Base-by-base conservation (phyloP, 1,140 invertebrate species). In the Anoplolepis gracilipes region DNA sequence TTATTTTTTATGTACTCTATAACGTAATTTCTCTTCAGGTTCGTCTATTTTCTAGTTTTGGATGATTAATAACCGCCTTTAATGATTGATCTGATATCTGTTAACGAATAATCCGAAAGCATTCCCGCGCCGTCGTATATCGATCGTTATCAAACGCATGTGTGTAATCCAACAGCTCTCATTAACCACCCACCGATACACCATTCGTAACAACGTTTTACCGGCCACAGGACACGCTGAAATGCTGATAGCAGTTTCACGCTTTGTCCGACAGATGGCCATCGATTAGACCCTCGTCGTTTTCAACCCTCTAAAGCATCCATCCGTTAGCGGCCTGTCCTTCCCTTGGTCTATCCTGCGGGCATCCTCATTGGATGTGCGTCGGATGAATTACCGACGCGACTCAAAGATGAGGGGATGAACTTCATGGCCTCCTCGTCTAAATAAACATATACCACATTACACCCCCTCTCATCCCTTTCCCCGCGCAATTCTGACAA, bases 101-200 rank as follows among this genome's bases (percentile, higher is more conserved):
- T 62, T 61, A 85, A 85, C 72, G 57, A 59, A 39, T 39, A 59
- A 70, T 85, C 30, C 61, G 46, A 22, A 46, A 62, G 30, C 3
- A 25, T 36, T 65, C 49, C 39, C 59, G 39, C 67, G 61, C 16
- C 13, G 11, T 59, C 39, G 75, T 19, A 61, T 76, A 64, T 65
- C 42, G 87, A 89, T 89, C 72, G 87, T 88, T 89, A 89, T 89
- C 87, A 88, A 76, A 30, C 65, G 30, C 76, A 19, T 46, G 10
- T 46, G 10, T 25, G 77, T 77, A 86, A 85, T 67, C 76, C 53
- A 84, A 69, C 55, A 72, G 84, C 87, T 87, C 88, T 88, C 79
- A 88, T 91, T 93, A 93, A 94, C 93, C 93, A 93, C 92, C 92
- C 91, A 94, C 93, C 93, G 94, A 94, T 94, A 95, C 90, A 93